Conservation (phyloP, 2,888 invertebrate species). For the Phaonia tiefii region DNA sequence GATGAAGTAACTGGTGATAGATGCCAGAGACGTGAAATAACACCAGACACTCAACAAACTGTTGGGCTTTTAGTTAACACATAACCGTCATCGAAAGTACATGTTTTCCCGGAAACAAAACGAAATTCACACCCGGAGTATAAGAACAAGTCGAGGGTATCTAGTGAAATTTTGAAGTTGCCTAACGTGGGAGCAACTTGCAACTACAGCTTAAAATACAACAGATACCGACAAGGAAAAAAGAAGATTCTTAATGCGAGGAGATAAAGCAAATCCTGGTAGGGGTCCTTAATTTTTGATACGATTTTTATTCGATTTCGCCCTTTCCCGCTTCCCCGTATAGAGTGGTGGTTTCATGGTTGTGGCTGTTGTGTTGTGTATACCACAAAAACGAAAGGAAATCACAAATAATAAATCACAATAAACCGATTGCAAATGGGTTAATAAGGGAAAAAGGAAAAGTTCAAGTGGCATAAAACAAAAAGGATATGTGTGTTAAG, state of each 20-base stretch:
- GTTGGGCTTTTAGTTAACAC: constrained; percentile 51
- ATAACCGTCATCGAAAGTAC: constrained; percentile 51
- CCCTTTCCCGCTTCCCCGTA: background rate
- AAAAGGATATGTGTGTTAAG: too few relatives aligned
- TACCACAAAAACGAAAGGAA: constrained; percentile 6
- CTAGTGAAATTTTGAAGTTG: constrained; percentile 4
- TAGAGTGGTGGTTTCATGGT: background rate
- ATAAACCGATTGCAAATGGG: too few relatives aligned
- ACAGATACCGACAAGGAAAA: constrained; percentile 15
- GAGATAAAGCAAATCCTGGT: background rate
- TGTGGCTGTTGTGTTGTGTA: constrained; percentile 2
- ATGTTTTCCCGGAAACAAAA: constrained; percentile 8
- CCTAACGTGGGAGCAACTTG: background rate
- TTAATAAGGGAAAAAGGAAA: constrained; percentile 26
- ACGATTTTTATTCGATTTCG: background rate
- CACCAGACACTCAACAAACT: background rate
- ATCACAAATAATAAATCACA: background rate
- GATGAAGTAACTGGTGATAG: constrained; percentile 9
- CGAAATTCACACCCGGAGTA: too few relatives aligned
- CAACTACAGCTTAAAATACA: background rate
- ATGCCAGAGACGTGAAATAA: background rate
- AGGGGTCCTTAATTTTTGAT: background rate
- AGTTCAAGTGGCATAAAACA: background rate
- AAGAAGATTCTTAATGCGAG: background rate
- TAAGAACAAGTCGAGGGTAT: background rate